Conservation (phyloP, 2,888 invertebrate species). For the Lacanobia wlatinum region DNA sequence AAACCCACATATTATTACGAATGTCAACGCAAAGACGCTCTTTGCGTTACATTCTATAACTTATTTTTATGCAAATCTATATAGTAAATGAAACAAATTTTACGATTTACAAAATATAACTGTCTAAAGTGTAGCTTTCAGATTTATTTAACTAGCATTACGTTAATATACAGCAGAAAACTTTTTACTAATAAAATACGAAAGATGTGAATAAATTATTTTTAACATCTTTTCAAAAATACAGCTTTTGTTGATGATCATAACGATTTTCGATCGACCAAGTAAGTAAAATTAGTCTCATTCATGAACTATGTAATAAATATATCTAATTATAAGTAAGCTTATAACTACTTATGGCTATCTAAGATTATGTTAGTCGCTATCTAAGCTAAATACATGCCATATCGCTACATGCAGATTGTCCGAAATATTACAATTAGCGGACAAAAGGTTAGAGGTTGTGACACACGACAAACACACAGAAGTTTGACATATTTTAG, state of each 20-base stretch:
- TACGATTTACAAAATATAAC: neutral
- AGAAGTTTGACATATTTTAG: slow-evolving; percentile 47
- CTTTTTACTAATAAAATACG: no score
- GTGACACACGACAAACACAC: slow-evolving; percentile 67
- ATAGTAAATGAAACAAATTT: slow-evolving; percentile 32
- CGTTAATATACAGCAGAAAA: no score
- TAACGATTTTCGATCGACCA: neutral
- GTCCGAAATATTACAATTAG: slow-evolving; percentile 60
- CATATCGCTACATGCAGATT: slow-evolving; percentile 54
- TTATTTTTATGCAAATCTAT: neutral
- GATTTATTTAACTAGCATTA: no score
- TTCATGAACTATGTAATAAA: neutral
- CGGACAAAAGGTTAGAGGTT: slow-evolving; percentile 87
- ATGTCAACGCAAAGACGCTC: neutral
- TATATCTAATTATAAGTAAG: slow-evolving; percentile 36
- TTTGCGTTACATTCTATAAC: neutral
- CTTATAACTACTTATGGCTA: slow-evolving; percentile 47
- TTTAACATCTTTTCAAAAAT: no score
- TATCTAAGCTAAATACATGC: slow-evolving; percentile 54
- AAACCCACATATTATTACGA: neutral
- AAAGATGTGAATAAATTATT: no score
- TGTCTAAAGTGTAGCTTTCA: no score
- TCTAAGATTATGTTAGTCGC: slow-evolving; percentile 39
- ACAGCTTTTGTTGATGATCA: neutral
- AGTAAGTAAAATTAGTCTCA: slow-evolving; percentile 32